Evolutionary conservation across 2,113 vertebrate genomes (phyloP).

Genomic region (Cyphomyrus discorhynchus): DNA sequence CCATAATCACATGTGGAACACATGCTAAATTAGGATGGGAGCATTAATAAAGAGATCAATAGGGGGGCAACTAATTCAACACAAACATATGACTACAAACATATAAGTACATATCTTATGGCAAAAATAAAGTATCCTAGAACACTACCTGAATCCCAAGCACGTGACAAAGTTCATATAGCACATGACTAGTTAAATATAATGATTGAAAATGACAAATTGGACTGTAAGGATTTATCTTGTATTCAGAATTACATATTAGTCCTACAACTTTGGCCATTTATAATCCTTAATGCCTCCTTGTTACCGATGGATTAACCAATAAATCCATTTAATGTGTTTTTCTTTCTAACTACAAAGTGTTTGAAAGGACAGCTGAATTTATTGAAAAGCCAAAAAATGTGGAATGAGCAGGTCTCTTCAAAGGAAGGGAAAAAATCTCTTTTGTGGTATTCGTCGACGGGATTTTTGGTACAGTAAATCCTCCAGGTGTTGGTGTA

Average conservation of each 20-base stretch:
- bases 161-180: not conserved
- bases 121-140: not conserved
- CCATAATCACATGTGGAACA: not conserved
- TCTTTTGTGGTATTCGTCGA: not conserved
- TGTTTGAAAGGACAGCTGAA: not conserved
- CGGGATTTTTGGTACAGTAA: not conserved
- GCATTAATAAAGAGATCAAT: not conserved
- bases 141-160: not conserved
- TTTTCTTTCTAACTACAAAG: not conserved
- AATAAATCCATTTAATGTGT: not conserved
- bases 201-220: not conserved
- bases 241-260: constrained; percentile 1
- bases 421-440: not conserved
- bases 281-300: not conserved
- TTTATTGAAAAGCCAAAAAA: not conserved
- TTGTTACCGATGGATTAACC: constrained; percentile 1
- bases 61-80: not conserved
- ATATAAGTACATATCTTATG: not conserved
- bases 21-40: not conserved
- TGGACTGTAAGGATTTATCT: not conserved
- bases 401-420: not conserved
- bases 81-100: not conserved
- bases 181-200: not conserved
- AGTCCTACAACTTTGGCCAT: not conserved
- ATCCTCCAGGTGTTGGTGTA: not conserved